Evolutionary conservation across 2,113 vertebrate genomes (phyloP), one percentile per base, ranked within the genome.

Genomic region (Aix galericulata): DNA sequence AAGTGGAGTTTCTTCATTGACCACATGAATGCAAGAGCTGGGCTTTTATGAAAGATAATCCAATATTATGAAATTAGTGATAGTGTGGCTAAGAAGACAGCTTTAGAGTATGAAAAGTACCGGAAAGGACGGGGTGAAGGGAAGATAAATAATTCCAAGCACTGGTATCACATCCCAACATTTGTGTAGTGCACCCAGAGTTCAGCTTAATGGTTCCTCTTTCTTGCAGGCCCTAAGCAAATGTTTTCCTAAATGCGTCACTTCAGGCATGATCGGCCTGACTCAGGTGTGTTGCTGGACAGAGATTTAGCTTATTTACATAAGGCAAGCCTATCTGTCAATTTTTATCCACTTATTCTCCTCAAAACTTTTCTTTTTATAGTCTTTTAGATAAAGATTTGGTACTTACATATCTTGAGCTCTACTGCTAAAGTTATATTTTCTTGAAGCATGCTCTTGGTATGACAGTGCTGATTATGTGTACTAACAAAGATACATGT

Each of bases 31-130:
- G 79, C 88, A 95, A 93, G 76, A 93, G 10, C 31, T 69, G 48
- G 42, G 58, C 32, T 93, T 93, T 92, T 86, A 38, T 62, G 90
- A 90, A 94, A 96, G 69, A 76, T 32, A 86, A 91, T 88, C 42
- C 4, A 3, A 32, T 73, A 42, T 79, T 86, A 29, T 27, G 83
- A 93, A 94, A 95, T 16, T 31, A 27, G 11, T 6, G 8, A 27
- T 53, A 36, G 38, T 0, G 0, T n/a, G 76, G 48, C 82, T 82
- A 52, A 86, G 60, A 52, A 11, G 34, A 63, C 42, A 72, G 22
- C 34, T 13, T 60, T 56, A 56, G 44, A 84, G 11, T 6, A 42
- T 42, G 29, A 60, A 62, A 87, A 79, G 4, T 62, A 58, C 38
- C 6, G 13, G 3, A 66, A 29, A 40, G 53, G 64, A 48, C 21